Percentiles rank a stretch among this genome's conserved stretches.
These are phyloP conservation scores for Thaumetopoea pityocampa DNA, from an alignment of 1,140 invertebrate genomes.

Conservation along the genomic window DNA sequence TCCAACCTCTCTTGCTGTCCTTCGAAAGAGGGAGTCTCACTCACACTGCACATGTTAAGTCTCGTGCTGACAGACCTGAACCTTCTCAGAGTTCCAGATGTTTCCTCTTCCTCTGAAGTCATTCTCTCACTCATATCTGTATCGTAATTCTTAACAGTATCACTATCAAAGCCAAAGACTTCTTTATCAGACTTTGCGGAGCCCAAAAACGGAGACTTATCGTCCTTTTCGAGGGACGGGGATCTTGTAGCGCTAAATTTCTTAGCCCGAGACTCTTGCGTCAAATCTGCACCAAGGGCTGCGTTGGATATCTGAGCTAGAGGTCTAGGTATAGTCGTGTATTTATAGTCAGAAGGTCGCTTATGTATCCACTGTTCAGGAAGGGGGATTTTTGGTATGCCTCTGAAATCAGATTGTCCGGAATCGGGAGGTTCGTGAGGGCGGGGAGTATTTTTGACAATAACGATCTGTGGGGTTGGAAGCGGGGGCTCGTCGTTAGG, in stretches of 20 bases:
- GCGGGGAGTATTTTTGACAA: conserved; percentile 38
- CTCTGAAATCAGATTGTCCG: conserved; percentile 28
- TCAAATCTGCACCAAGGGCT: conserved; percentile 49
- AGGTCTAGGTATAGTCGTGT: conserved; percentile 50
- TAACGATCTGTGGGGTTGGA: conserved; percentile 45
- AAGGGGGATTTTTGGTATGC: conserved; percentile 47
- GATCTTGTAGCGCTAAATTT: conserved; percentile 69
- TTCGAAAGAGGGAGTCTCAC: conserved; percentile 43
- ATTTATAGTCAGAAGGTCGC: conserved; percentile 51
- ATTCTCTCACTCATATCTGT: conserved; percentile 26
- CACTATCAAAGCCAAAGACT: conserved; percentile 59
- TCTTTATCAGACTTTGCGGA: conserved; percentile 35
- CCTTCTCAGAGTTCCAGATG: conserved; percentile 53
- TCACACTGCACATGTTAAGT: conserved; percentile 64
- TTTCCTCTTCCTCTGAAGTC: conserved; percentile 40
- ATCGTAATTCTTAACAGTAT: conserved; percentile 40
- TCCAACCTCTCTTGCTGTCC: conserved; percentile 53
- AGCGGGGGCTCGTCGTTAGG: conserved; percentile 25
- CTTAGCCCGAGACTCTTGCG: conserved; percentile 47
- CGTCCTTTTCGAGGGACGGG: conserved; percentile 71
- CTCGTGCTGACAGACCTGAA: conserved; percentile 64
- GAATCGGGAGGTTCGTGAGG: conserved; percentile 17
- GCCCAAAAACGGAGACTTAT: conserved; percentile 62
- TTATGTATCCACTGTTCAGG: conserved; percentile 63
- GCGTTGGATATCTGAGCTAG: conserved; percentile 47